phyloP scores from a whole-genome alignment of 2,888 invertebrate genomes.

The Noctua fimbriata region DNA sequence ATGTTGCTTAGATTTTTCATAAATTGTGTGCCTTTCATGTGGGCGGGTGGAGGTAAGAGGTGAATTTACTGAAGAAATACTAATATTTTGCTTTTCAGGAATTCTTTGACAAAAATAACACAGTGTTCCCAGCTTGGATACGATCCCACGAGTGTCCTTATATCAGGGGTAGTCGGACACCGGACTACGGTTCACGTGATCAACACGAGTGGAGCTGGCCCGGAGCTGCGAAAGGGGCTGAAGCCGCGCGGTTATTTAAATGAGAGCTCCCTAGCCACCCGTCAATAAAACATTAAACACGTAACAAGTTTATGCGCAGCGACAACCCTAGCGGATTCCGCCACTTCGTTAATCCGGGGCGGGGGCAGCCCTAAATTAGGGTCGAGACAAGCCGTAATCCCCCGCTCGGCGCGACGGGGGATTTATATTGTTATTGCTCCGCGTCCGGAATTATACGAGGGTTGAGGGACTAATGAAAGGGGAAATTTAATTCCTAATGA shows the following conservation, averaged over 20 bases:
- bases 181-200: conserved; percentile 53
- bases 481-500: conserved; percentile 91
- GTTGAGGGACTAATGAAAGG: conserved; percentile 91
- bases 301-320: conserved; percentile 90
- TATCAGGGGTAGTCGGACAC: conserved; percentile 43
- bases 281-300: conserved; percentile 91
- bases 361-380: conserved; percentile 91
- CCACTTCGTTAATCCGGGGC: conserved; percentile 90
- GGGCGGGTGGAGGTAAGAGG: not conserved
- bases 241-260: conserved; percentile 85
- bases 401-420: conserved; percentile 90
- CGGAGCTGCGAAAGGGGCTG: conserved; percentile 66
- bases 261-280: conserved; percentile 88
- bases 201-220: conserved; percentile 52
- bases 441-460: conserved; percentile 91
- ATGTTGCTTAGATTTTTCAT: conserved; percentile 1
- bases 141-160: conserved; percentile 29
- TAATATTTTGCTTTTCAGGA: conserved; percentile 1
- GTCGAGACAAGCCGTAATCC: conserved; percentile 91
- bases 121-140: conserved; percentile 4
- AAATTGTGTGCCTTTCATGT: conserved; percentile 12
- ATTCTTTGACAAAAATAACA: conserved; percentile 1
- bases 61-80: conserved; percentile 16
- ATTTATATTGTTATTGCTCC: conserved; percentile 91
- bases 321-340: conserved; percentile 90